A percentile compares a stretch with the other conserved stretches of the same genome.
phyloP scores from a whole-genome alignment of 1,140 invertebrate species.

The Chironomus striatipennis region DNA sequence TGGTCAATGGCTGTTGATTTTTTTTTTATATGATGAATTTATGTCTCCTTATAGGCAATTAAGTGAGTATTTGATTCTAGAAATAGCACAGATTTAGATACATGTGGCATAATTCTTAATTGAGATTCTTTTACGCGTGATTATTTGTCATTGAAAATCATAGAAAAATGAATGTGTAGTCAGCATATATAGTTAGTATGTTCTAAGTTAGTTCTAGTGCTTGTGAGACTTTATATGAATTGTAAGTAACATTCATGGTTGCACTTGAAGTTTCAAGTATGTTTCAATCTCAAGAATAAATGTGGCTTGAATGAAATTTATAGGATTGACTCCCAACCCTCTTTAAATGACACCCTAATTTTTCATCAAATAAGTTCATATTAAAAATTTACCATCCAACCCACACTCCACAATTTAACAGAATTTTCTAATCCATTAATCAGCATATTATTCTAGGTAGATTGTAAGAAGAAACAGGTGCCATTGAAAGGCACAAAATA shows the following conservation, averaged over 20 bases:
- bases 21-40: constrained; percentile 1
- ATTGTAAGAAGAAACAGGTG: not conserved
- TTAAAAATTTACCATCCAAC: no score
- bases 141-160: not conserved
- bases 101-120: not conserved
- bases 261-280: no score
- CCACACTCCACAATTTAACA: no score
- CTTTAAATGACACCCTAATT: no score
- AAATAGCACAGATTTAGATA: constrained; percentile 1
- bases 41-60: constrained; percentile 4
- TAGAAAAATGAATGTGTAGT: not conserved
- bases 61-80: not conserved
- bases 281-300: no score
- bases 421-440: no score
- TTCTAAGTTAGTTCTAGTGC: no score
- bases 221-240: no score
- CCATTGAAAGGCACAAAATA: not conserved
- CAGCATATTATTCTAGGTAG: not conserved
- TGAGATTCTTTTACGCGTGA: not conserved
- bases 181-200: not conserved
- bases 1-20: not conserved
- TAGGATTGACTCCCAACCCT: no score
- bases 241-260: no score
- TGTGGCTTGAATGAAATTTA: no score
- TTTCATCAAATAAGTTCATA: no score